These are phyloP conservation scores for Dendroctonus ponderosae DNA, from an alignment of 1,140 invertebrate genomes.

Conservation along the genomic window DNA sequence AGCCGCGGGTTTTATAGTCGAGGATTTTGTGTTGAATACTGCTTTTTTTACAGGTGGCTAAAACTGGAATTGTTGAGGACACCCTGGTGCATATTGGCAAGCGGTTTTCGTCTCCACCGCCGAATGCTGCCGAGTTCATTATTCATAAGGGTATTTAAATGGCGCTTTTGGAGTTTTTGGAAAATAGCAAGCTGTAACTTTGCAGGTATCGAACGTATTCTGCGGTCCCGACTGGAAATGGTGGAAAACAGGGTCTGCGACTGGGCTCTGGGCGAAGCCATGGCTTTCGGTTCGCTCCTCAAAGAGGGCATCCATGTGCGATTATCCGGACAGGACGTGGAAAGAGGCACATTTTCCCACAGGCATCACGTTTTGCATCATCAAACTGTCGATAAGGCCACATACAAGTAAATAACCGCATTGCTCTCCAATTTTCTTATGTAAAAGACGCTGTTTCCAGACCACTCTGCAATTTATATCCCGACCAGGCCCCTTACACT, in stretches of 20 bases:
- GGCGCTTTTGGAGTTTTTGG: not conserved
- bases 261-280: slow-evolving; percentile 96
- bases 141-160: slow-evolving; percentile 75
- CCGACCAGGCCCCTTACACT: slow-evolving; percentile 72
- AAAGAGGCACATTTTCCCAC: slow-evolving; percentile 97
- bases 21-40: too few species aligned
- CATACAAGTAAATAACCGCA: too few species aligned
- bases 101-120: slow-evolving; percentile 86
- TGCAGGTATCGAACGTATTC: slow-evolving; percentile 74
- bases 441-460: slow-evolving; percentile 75
- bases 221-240: slow-evolving; percentile 90
- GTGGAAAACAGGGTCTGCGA: slow-evolving; percentile 67
- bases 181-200: slow-evolving; percentile 10
- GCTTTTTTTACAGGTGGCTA: slow-evolving; percentile 1
- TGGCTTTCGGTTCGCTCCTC: slow-evolving; percentile 92
- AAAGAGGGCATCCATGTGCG: slow-evolving; percentile 92
- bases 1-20: not conserved
- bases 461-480: slow-evolving; percentile 63
- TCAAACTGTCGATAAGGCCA: slow-evolving; percentile 56
- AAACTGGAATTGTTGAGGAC: slow-evolving; percentile 90
- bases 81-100: slow-evolving; percentile 91
- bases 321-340: slow-evolving; percentile 96
- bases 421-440: too few species aligned
- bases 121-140: slow-evolving; percentile 91
- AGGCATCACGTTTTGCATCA: slow-evolving; percentile 97